Conservation (phyloP, 2,797 vertebrate genomes). For the Cichlasoma orientale region DNA sequence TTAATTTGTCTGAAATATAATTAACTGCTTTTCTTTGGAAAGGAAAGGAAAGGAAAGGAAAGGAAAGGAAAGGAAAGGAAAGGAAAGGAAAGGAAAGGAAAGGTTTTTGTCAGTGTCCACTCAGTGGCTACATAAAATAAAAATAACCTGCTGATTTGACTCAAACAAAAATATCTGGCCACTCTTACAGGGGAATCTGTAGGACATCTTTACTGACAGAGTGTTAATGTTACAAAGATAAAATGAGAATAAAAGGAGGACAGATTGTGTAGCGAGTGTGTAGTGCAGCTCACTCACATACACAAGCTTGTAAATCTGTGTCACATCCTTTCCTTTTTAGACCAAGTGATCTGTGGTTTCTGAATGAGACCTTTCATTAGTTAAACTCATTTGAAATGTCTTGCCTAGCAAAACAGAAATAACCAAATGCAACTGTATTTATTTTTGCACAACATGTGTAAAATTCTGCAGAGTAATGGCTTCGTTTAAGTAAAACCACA, state of each 20-base stretch:
- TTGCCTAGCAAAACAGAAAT: not conserved
- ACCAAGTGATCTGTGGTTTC: not conserved
- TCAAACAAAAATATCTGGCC: not conserved
- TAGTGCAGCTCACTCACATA: not conserved
- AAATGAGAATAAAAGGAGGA: not conserved
- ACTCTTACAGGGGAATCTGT: not conserved
- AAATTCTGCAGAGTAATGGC: not conserved
- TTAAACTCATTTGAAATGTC: not conserved
- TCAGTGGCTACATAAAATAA: no score
- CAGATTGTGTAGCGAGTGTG: not conserved
- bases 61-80: not conserved
- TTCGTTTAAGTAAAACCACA: not conserved
- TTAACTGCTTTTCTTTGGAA: not conserved
- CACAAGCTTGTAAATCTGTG: not conserved
- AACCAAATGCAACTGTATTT: not conserved
- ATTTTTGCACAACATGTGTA: not conserved
- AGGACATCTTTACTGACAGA: not conserved
- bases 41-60: not conserved
- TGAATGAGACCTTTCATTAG: not conserved
- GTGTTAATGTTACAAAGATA: not conserved
- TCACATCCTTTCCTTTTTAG: slow-evolving; percentile 3
- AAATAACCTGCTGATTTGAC: not conserved
- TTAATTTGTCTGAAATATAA: not conserved
- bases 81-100: not conserved
- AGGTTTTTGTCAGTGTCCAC: not conserved